Evolutionary conservation across 2,888 invertebrate genomes (phyloP).

Genomic region (Acrocyrtus sp.): DNA sequence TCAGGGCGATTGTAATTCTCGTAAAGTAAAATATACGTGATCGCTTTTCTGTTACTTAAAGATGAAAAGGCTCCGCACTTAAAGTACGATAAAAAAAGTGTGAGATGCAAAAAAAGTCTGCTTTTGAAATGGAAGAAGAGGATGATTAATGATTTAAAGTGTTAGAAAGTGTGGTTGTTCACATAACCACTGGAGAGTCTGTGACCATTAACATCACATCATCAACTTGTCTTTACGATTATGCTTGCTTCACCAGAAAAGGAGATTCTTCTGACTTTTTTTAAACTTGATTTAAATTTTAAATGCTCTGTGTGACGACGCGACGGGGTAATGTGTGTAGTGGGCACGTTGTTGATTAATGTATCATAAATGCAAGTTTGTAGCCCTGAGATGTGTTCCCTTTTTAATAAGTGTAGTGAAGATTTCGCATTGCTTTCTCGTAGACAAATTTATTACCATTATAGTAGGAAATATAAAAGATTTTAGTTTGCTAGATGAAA

Average conservation of each 20-base stretch:
- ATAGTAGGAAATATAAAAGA: no score
- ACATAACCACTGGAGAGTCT: not conserved
- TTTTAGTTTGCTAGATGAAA: no score
- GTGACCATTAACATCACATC: constrained; percentile 17
- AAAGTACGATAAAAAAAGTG: not conserved
- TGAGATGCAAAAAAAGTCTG: constrained; percentile 24
- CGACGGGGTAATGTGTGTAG: no score
- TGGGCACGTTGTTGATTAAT: no score
- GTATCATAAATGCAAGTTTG: no score
- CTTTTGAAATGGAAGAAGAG: constrained; percentile 34
- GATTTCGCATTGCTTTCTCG: no score
- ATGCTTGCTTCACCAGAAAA: not conserved
- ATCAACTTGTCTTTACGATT: not conserved
- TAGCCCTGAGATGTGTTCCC: no score
- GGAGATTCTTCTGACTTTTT: not conserved
- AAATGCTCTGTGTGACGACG: no score
- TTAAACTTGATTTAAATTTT: no score
- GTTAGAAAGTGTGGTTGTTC: not conserved
- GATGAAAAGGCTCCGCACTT: not conserved
- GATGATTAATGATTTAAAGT: constrained; percentile 38
- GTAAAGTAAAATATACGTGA: constrained; percentile 2
- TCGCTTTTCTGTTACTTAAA: constrained; percentile 7
- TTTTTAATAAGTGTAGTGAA: no score
- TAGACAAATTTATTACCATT: no score
- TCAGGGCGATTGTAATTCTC: not conserved